Evolutionary conservation across 2,888 invertebrate species (phyloP), one percentile per base, ranked within the genome.

Genomic region (Protonemura montana): DNA sequence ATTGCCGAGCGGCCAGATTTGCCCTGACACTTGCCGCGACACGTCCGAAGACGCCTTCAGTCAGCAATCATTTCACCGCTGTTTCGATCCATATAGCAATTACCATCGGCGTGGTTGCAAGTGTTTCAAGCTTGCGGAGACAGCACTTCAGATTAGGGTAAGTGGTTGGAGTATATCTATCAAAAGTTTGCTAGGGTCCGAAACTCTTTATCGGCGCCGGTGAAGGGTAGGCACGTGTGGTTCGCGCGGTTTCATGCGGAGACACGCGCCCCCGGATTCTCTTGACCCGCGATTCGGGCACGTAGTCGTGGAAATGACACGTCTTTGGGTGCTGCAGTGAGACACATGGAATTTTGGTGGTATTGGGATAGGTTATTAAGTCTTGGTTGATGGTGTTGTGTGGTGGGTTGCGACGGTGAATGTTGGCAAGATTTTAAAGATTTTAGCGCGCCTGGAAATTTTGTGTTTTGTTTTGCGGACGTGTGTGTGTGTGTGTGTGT

Each of bases 1-100:
- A 76, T 78, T 42, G 80, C 77, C 85, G n/a, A 28, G 28, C 85
- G 27, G 25, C n/a, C 85, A 85, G 85, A 85, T 85, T 85, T 85
- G 80, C 35, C 27, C 21, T 81, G 85, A 78, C 85, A 85, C 77
- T 85, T 83, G 82, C 82, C 82, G 6, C 42, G 42, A 83, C 82
- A 83, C 82, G 82, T 41, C 10, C 78, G 27, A 25, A 26, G 78
- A 2, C 21, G 25, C 25, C 78, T 25, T 41, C 29, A 83, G 41
- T n/a, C 16, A 83, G 41, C 41, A 41, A 83, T 26, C 82, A 59
- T 59, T 59, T 21, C 6, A 83, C 41, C 41, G 28, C 27, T 2
- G 78, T 78, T 7, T 13, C 59, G 59, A 59, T 59, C 59, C 21
- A 59, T 59, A 59, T 59, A 59, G 6, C 59, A 78, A 78, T 78